Evolutionary conservation across 2,113 vertebrate species (phyloP).

Genomic region (Mustela lutreola): DNA sequence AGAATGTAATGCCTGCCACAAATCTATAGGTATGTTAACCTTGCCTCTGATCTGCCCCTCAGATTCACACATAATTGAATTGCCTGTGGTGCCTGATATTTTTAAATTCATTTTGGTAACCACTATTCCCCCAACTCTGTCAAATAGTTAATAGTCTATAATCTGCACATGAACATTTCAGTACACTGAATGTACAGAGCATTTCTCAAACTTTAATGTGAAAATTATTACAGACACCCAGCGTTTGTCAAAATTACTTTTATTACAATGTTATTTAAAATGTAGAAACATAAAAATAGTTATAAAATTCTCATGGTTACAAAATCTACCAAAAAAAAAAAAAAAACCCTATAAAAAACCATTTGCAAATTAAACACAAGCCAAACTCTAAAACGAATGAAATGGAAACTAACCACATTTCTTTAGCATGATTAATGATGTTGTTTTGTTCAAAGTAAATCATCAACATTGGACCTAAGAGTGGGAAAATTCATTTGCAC

Average conservation of each 20-base stretch:
- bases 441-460: constrained; percentile 57
- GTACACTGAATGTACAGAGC: background rate
- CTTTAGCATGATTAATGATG: constrained; percentile 36
- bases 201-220: background rate
- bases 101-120: background rate
- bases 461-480: background rate
- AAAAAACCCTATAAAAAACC: constrained; percentile 39
- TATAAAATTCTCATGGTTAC: constrained; percentile 59
- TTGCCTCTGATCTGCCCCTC: background rate
- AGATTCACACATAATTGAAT: background rate
- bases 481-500: constrained; percentile 1
- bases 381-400: constrained; percentile 27
- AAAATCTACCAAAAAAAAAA: background rate
- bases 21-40: background rate
- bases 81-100: background rate
- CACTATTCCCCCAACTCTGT: background rate
- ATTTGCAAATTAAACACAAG: constrained; percentile 66
- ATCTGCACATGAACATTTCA: background rate
- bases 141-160: background rate
- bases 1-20: background rate
- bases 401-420: constrained; percentile 42
- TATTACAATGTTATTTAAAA: constrained; percentile 56
- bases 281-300: constrained; percentile 50
- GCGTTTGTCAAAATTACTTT: constrained; percentile 7
- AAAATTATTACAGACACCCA: background rate